Evolutionary conservation across 2,797 vertebrate genomes (phyloP).

Genomic region (Gorsachius magnificus): DNA sequence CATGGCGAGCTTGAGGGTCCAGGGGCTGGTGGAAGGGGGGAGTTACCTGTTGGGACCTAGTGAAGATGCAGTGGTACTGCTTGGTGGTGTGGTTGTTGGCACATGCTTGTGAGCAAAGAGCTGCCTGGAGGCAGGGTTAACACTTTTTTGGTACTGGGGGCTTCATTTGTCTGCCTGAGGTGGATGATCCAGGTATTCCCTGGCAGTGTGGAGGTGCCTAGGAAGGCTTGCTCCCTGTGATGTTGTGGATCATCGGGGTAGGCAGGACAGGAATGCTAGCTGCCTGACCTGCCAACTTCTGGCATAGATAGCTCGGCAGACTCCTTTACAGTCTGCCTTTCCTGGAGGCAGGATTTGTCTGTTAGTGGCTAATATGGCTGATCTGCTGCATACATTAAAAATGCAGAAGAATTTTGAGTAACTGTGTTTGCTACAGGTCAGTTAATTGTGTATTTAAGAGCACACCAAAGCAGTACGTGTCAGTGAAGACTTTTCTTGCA

Average conservation of each 20-base stretch:
- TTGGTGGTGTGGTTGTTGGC: not conserved
- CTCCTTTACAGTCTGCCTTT: not conserved
- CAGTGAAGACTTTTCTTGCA: not conserved
- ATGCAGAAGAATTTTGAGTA: not conserved
- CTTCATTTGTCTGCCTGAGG: not conserved
- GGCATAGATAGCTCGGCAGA: not conserved
- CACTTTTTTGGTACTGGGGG: not conserved
- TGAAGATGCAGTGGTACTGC: not conserved
- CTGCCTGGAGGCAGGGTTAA: not conserved
- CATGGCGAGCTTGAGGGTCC: not conserved
- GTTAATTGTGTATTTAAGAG: not conserved
- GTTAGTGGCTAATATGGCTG: rapidly evolving
- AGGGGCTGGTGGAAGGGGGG: not conserved
- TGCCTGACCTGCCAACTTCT: not conserved
- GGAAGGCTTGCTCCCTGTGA: not conserved
- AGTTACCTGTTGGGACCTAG: not conserved
- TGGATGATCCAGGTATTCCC: not conserved
- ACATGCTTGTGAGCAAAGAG: not conserved
- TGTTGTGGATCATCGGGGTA: not conserved
- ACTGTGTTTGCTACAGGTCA: not conserved
- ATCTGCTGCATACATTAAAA: not conserved
- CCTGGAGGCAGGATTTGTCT: not conserved
- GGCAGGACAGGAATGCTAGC: not conserved
- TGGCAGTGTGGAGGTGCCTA: not conserved
- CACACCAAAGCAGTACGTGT: not conserved